phyloP scores from a whole-genome alignment of 2,113 vertebrate genomes.

The Eulacestoma nigropectus region DNA sequence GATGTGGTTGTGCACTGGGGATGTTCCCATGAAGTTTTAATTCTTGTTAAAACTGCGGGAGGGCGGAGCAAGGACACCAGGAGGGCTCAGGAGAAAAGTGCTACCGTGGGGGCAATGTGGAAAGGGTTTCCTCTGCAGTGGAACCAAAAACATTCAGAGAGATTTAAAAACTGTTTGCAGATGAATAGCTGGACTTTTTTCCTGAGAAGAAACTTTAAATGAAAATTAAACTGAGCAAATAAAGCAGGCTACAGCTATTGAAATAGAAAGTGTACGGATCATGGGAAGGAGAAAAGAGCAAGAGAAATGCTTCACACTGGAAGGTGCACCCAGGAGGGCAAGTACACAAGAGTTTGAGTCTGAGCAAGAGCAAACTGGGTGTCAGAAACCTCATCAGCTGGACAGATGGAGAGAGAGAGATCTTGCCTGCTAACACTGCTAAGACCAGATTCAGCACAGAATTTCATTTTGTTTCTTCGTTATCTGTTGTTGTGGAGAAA shows the following conservation, averaged over 20 bases:
- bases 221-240: background rate
- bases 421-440: background rate
- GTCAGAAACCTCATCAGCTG: background rate
- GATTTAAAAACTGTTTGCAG: background rate
- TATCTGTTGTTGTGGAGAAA: background rate
- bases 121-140: background rate
- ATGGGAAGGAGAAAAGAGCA: background rate
- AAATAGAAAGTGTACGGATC: fast-evolving
- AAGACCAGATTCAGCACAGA: background rate
- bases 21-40: background rate
- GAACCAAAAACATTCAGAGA: background rate
- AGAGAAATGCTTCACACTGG: background rate
- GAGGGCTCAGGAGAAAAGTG: background rate
- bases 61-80: background rate
- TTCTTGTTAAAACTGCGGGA: background rate
- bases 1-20: background rate
- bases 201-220: background rate
- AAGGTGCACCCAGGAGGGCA: background rate
- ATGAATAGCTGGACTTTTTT: background rate
- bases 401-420: background rate
- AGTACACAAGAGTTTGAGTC: background rate
- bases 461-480: background rate
- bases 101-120: fast-evolving
- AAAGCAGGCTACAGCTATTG: background rate
- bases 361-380: background rate